Conservation (phyloP, 2,888 invertebrate genomes). For the Lepas anatifera region DNA sequence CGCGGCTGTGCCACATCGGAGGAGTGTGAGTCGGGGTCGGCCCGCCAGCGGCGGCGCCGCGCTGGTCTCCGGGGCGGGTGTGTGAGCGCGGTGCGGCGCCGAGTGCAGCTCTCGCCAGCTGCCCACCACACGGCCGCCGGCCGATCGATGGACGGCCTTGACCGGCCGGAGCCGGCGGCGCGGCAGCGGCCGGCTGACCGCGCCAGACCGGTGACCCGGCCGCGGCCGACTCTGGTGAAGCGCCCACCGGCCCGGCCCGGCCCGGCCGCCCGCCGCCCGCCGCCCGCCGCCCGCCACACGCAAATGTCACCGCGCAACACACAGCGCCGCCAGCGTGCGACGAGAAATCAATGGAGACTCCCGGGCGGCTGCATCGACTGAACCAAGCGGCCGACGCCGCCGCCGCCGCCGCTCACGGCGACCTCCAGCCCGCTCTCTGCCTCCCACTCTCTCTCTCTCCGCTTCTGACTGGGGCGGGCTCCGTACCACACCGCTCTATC, state of each 20-base stretch:
- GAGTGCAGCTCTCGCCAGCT: too few relatives aligned
- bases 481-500: too few relatives aligned
- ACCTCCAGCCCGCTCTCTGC: neutral
- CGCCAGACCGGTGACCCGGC: too few relatives aligned
- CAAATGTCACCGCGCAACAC: slow-evolving; percentile 10
- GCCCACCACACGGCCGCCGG: too few relatives aligned
- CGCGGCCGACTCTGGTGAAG: too few relatives aligned
- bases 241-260: neutral
- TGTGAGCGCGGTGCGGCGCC: neutral
- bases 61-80: neutral
- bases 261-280: neutral
- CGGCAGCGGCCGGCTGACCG: neutral
- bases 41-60: neutral
- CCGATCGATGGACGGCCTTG: neutral
- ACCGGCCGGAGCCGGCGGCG: neutral
- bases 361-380: neutral
- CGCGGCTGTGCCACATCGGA: too few relatives aligned
- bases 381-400: neutral
- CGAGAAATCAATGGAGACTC: slow-evolving; percentile 10
- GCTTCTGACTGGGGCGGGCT: too few relatives aligned
- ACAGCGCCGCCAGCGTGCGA: neutral
- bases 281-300: neutral
- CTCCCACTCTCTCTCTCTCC: neutral
- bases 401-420: slow-evolving; percentile 1
- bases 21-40: neutral